Evolutionary conservation across 2,888 invertebrate species (phyloP).

Genomic region (Heliconius ethilla): DNA sequence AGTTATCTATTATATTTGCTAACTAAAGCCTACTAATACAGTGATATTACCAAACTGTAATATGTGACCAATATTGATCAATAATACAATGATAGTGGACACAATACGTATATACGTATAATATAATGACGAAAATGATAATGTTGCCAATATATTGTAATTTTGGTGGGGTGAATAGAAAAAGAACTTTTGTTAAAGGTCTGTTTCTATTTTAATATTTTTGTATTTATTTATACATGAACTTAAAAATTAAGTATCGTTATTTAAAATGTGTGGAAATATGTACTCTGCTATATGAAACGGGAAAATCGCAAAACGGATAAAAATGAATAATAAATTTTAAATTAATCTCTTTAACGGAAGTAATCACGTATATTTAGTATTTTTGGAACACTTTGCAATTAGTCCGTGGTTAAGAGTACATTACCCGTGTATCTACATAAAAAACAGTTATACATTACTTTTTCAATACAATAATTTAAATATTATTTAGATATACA

Average conservation of each 20-base stretch:
- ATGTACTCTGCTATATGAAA: too few relatives aligned
- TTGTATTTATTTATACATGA: background rate
- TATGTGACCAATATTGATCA: conserved; percentile 28
- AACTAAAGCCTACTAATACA: conserved; percentile 27
- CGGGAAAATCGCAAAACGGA: background rate
- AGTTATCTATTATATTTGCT: conserved; percentile 12
- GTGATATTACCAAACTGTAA: conserved; percentile 14
- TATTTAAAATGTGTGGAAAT: background rate
- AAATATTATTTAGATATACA: background rate
- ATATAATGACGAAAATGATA: conserved; percentile 1
- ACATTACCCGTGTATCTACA: too few relatives aligned
- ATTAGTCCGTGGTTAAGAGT: too few relatives aligned
- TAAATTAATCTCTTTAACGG: too few relatives aligned
- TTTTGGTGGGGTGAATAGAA: background rate
- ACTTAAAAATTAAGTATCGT: background rate
- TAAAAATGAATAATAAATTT: background rate
- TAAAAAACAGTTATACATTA: background rate
- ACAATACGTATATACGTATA: conserved; percentile 4
- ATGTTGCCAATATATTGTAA: background rate
- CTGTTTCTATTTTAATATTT: background rate
- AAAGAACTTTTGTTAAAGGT: background rate
- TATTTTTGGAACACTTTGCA: too few relatives aligned
- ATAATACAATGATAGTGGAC: conserved; percentile 22
- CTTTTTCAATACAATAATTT: background rate
- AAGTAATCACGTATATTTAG: too few relatives aligned